phyloP scores from a whole-genome alignment of 2,113 vertebrate genomes.

The Pterocles burchelli region DNA sequence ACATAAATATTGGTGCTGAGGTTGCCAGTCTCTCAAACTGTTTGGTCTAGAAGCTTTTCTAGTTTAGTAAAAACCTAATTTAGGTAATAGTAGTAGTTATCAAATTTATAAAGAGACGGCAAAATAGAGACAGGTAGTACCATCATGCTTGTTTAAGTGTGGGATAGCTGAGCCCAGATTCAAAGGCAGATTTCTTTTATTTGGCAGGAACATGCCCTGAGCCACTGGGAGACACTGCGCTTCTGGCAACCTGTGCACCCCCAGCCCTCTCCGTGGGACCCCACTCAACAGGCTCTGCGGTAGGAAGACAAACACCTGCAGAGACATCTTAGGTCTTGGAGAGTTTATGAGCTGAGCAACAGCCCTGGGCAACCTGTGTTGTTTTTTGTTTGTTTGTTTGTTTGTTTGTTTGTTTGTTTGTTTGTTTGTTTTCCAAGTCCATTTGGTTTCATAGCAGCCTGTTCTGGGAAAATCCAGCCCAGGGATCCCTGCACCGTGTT shows the following conservation, averaged over 20 bases:
- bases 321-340: not conserved
- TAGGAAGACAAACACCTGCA: not conserved
- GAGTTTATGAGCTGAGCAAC: not conserved
- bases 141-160: not conserved
- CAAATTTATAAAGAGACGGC: not conserved
- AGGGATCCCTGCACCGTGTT: not conserved
- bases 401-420: not conserved
- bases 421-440: not conserved
- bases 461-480: not conserved
- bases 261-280: not conserved
- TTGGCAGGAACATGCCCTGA: not conserved
- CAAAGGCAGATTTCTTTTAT: not conserved
- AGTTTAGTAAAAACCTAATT: not conserved
- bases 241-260: not conserved
- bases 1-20: not conserved
- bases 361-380: fast-evolving
- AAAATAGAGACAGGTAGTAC: not conserved
- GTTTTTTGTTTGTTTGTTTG: not conserved
- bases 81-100: not conserved
- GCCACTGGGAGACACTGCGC: not conserved
- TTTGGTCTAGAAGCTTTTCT: not conserved
- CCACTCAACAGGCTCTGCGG: not conserved
- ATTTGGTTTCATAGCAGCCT: not conserved
- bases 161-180: not conserved
- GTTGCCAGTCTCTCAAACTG: not conserved